These are phyloP conservation scores for Catagonus wagneri DNA, from an alignment of 2,113 vertebrate species.

Conservation along the genomic window DNA sequence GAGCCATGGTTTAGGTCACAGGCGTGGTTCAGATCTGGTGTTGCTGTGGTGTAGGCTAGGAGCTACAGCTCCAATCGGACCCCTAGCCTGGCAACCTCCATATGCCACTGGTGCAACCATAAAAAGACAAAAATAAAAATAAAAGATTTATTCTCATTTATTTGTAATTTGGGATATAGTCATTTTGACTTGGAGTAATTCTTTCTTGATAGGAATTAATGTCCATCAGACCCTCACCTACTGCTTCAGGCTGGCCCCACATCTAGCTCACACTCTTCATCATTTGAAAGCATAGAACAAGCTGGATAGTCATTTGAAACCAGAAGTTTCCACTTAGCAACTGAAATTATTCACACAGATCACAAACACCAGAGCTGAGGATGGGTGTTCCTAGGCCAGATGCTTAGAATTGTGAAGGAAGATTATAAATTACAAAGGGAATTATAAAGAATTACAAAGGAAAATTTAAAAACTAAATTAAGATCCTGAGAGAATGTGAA, in stretches of 20 bases:
- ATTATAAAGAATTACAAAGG: not conserved
- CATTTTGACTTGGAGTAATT: conserved; percentile 10
- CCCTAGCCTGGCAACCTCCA: too few relatives aligned
- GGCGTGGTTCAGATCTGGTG: too few relatives aligned
- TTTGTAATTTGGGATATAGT: conserved; percentile 47
- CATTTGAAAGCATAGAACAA: not conserved
- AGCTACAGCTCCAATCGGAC: too few relatives aligned
- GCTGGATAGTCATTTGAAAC: not conserved
- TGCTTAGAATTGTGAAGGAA: not conserved
- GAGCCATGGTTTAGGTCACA: too few relatives aligned
- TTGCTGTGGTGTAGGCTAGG: too few relatives aligned
- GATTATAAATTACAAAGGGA: not conserved
- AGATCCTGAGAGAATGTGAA: not conserved
- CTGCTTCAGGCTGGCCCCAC: not conserved
- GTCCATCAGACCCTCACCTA: not conserved
- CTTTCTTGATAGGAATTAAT: not conserved
- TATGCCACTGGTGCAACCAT: too few relatives aligned
- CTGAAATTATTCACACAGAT: conserved; percentile 23
- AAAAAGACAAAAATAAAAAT: not conserved
- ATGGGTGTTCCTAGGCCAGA: not conserved
- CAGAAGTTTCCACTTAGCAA: not conserved
- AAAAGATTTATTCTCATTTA: conserved; percentile 41
- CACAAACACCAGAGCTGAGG: not conserved
- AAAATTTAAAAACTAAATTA: not conserved
- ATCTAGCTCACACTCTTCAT: not conserved